A percentile compares a stretch with the other conserved stretches of the same genome.
phyloP scores from a whole-genome alignment of 2,888 invertebrate species.

The Falcaria lacertinaria region DNA sequence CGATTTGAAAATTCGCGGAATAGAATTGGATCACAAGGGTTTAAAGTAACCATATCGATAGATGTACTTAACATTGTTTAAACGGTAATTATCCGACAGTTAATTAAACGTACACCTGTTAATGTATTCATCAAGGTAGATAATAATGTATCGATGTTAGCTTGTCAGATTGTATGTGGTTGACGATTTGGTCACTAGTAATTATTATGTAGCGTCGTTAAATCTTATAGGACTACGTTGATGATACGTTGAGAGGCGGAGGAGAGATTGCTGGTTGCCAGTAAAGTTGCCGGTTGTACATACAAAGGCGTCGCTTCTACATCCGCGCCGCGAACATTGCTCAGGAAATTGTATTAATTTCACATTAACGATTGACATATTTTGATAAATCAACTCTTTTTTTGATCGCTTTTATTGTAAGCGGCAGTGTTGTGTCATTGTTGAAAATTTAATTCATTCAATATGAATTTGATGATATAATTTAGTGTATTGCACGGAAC shows the following conservation, averaged over 20 bases:
- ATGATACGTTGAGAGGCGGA: constrained; percentile 42
- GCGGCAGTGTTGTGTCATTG: constrained; percentile 61
- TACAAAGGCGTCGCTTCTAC: constrained; percentile 47
- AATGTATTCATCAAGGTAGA: constrained; percentile 73
- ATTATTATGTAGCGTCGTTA: constrained; percentile 63
- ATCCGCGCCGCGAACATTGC: constrained; percentile 43
- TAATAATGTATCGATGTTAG: constrained; percentile 70
- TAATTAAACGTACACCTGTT: constrained; percentile 67
- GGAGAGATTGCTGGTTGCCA: too few relatives aligned
- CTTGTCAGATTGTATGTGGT: constrained; percentile 68
- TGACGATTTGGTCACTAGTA: constrained; percentile 59
- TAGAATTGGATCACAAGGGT: constrained; percentile 50
- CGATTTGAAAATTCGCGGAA: constrained; percentile 58
- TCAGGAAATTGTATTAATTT: constrained; percentile 77
- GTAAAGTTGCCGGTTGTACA: constrained; percentile 46
- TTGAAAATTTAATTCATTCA: constrained; percentile 60
- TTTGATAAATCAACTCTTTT: constrained; percentile 57
- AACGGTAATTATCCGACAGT: constrained; percentile 63
- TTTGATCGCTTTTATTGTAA: constrained; percentile 58
- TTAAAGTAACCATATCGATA: constrained; percentile 74
- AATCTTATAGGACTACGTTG: constrained; percentile 56
- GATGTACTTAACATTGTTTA: constrained; percentile 61
- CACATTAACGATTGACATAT: constrained; percentile 49
- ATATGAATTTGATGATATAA: constrained; percentile 42
- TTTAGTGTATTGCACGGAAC: constrained; percentile 77